Evolutionary conservation across 2,888 invertebrate genomes (phyloP).

Genomic region (Tetrapedia diversipes): DNA sequence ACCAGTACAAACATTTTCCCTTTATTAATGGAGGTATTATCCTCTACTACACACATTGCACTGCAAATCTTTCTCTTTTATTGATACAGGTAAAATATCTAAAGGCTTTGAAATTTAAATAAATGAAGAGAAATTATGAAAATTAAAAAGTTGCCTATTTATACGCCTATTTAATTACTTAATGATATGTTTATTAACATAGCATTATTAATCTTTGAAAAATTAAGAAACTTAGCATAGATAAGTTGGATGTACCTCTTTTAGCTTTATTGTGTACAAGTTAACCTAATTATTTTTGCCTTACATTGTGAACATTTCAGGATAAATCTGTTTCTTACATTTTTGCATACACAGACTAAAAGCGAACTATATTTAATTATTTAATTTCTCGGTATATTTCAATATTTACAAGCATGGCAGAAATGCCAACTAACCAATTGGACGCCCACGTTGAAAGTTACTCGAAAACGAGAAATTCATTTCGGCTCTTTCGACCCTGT

Average conservation of each 20-base stretch:
- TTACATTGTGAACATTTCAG: background rate
- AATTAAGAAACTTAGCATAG: no score
- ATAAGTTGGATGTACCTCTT: no score
- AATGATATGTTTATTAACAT: no score
- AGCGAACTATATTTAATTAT: slow-evolving; percentile 16
- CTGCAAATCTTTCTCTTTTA: background rate
- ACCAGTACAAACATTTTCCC: no score
- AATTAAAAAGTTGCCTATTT: no score
- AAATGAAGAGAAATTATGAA: no score
- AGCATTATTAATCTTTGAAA: background rate
- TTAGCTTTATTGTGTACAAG: background rate
- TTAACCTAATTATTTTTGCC: background rate
- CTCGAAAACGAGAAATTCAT: background rate
- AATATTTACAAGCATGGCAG: slow-evolving; percentile 8
- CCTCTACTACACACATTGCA: background rate
- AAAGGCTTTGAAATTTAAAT: no score
- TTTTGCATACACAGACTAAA: background rate
- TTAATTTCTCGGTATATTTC: slow-evolving; percentile 14
- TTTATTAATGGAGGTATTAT: no score
- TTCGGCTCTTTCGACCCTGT: background rate
- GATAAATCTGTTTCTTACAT: background rate
- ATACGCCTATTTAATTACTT: no score
- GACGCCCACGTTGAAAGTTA: background rate
- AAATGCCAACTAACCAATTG: background rate
- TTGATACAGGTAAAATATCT: no score